Base-by-base conservation (phyloP, 1,140 invertebrate species). In the Plectrocnemia conspersa region DNA sequence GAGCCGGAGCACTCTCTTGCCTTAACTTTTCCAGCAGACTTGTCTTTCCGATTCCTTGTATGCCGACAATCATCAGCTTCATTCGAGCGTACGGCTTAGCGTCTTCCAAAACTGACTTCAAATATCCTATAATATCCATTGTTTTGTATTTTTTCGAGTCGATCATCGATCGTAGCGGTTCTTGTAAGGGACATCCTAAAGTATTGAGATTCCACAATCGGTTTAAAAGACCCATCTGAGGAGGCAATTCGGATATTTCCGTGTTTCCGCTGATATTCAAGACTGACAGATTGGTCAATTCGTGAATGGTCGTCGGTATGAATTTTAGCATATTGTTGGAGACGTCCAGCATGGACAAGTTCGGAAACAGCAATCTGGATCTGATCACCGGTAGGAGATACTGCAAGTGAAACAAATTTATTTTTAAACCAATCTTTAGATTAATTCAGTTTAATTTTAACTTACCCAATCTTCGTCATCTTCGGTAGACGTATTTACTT, bases 21-120 rank as follows among this genome's bases (percentile, higher is more conserved):
- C 93, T 72, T 6, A 98, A 68, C 64, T 92, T 85, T 57, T 94
- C 88, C 9, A 98, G 71, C 2, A 98, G 71, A 41, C 93, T 93
- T 0, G 95, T 98, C 71, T 97, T 97, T 0, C 93, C 91, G 62
- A 93, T 93, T 7, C 83, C 82, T 67, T 87, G 65, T 5, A 66
- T 82, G 0, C 97, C 97, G 11, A 98, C 93, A 38, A 99, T 85
- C 95, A 99, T 98, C 2, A 99, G 75, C 68, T 98, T 98, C 86
- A 99, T 93, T 29, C 92, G 77, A 3, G 92, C 89, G 71, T 98
- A 98, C 0, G 92, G 88, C 66, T 88, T 86, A 0, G 95, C 93
- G 72, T 98, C 87, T 67, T 92, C 87, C 38, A 92, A 72, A 38
- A 92, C 85, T 1, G 85, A 89, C 68, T 96, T 93, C 1, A 99